Evolutionary conservation across 2,888 invertebrate genomes (phyloP).

Genomic region (Coremacera marginata): DNA sequence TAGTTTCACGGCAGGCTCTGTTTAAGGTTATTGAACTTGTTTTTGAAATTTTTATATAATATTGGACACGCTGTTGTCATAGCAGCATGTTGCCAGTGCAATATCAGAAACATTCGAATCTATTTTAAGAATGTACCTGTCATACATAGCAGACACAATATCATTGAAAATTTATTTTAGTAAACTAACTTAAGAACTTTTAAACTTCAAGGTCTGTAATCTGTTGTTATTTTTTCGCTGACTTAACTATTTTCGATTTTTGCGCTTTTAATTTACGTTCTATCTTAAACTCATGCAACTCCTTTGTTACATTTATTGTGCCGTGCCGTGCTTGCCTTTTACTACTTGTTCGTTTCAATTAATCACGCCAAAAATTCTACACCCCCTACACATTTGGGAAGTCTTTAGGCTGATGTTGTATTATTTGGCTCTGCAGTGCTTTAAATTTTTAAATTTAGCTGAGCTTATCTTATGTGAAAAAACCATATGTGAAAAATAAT

Average conservation of each 20-base stretch:
- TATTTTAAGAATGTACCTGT: conserved; percentile 18
- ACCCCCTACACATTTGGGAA: neutral
- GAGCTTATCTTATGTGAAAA: no score
- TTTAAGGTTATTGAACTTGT: conserved; percentile 37
- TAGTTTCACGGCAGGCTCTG: conserved; percentile 21
- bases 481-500: no score
- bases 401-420: neutral
- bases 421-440: neutral
- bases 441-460: neutral
- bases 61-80: conserved; percentile 31
- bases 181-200: no score
- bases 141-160: no score
- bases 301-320: neutral
- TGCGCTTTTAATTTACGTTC: neutral
- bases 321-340: no score
- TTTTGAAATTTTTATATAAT: neutral
- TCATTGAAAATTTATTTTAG: no score
- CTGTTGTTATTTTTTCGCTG: no score
- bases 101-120: conserved; percentile 56
- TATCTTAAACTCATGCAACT: neutral
- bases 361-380: neutral
- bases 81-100: conserved; percentile 38
- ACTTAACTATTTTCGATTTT: neutral
- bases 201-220: neutral
- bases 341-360: conserved; percentile 7